Evolutionary conservation across 2,888 invertebrate genomes (phyloP), one percentile per base, ranked within the genome.

Genomic region (Alsophila aescularia): DNA sequence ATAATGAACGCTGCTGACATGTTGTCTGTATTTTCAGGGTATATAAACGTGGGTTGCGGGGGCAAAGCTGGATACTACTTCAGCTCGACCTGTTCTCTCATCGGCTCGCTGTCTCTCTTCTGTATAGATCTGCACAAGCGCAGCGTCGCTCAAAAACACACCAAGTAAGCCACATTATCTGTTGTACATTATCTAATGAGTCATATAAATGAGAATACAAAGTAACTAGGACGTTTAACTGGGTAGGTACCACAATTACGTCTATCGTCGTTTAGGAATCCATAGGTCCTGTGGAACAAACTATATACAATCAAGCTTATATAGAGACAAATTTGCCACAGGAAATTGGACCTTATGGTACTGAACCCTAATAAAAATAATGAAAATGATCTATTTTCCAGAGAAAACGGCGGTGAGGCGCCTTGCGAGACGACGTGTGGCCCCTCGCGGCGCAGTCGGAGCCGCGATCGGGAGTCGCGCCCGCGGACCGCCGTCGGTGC

Each of bases 61-160:
- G 95, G 94, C 64, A 95, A 96, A 72, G 94, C 95, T 12, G 96
- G 96, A 9, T 97, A 96, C 85, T 96, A 96, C 89, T 95, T 96
- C 88, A 96, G 96, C 75, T 95, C 96, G 2, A 94, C 95, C 5
- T 96, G 96, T 79, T 95, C 95, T 13, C 91, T 96, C 55, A 93
- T 96, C 43, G 96, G 96, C 13, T 95, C 96, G 58, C 88, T 96
- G 64, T 93, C 95, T 8, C 93, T 96, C 58, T 96, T 96, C 87
- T 94, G 96, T 74, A 96, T 96, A 64, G 96, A 96, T 84, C 89
- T 96, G 58, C 96, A 96, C 77, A 92, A 95, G 64, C 92, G 96
- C 63, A 95, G 94, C 72, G 93, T 95, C 66, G 93, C 95, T 24
- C 95, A 95, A 72, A 95, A 95, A 85, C 95, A 95, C 86, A 94